Evolutionary conservation across 2,113 vertebrate genomes (phyloP), one percentile per base, ranked within the genome.

Genomic region (Hystrix cristata): DNA sequence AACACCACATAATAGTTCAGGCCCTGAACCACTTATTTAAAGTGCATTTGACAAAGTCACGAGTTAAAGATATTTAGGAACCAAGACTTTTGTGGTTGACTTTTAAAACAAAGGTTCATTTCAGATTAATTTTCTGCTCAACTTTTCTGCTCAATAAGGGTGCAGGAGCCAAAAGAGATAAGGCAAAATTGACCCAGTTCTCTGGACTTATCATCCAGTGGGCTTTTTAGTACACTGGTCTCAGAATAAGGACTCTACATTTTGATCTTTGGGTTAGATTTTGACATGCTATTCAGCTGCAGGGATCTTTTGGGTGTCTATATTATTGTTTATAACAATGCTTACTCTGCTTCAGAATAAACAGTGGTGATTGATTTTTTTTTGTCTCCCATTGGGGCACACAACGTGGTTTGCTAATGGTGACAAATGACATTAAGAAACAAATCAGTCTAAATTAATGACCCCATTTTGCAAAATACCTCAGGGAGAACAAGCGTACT

Each of bases 391-490:
- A 82, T 13, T 84, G 74, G 83, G 57, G 21, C 43, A 62, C 7
- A 64, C 89, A 94, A 87, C 71, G 95, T 93, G 79, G 59, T 91
- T 96, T 97, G 93, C 89, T 96, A 96, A 97, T 97, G 69, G 89
- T 97, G 95, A 93, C 94, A 97, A 97, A 94, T 94, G 87, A 90
- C 88, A 95, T 96, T 96, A 93, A 96, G 81, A 96, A 88, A 93
- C 71, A 94, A 96, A 97, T 95, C 65, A 81, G 91, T 95, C 96
- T 97, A 97, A 96, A 95, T 92, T 80, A 97, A 97, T 93, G 95
- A 96, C 55, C 91, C 27, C 79, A 53, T 69, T 38, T 95, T 97
- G 53, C 71, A 90, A 87, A 95, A 90, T 92, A 92, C 97, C 93
- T 83, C 59, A 93, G 88, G 71, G 95, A 96, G 78, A 65, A 53